Evolutionary conservation across 2,888 invertebrate species (phyloP), one percentile per base, ranked within the genome.

Genomic region (Cyrtodaria siliqua): DNA sequence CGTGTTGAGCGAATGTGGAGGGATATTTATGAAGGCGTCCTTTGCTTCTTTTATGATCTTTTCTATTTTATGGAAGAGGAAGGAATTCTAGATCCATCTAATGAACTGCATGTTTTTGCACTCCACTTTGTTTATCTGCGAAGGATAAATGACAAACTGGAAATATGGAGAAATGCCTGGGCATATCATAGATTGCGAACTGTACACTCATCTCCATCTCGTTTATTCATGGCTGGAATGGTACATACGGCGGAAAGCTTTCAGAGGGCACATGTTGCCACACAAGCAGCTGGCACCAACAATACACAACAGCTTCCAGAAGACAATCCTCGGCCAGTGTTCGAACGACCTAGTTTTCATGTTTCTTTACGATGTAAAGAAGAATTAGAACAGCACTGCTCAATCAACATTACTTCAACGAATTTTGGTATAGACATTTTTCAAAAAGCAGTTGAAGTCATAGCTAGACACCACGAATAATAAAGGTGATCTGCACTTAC

Each of bases 21-120:
- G 14, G 71, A 77, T 59, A 63, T 67, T n/a, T 77, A 62, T 67
- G 67, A 77, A 16, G 77, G 77, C 14, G 72, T 77, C 2, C 40
- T 77, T 4, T 42, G 47, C 16, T 71, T 59, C 26, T 77, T 40
- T 47, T 69, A 77, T 69, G 52, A 63, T 23, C 55, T 77, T 18
- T 77, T 77, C 49, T 53, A 66, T 20, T 70, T 44, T 42, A 24
- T 71, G 33, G 71, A 77, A 53, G 71, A 77, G 33, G 40, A 47
- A n/a, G 69, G 47, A 16, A 26, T 61, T 8, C 59, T 72, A 2
- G 72, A 68, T 33, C 18, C n/a, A n/a, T n/a, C n/a, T 53, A 12
- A 18, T 76, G n/a, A 66, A 53, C n/a, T n/a, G n/a, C n/a, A n/a
- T n/a, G n/a, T 79, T 16, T 44, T 9, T 53, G 75, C 73, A 9